phyloP scores from a whole-genome alignment of 2,113 vertebrate species.

The Tychaedon coryphoeus region DNA sequence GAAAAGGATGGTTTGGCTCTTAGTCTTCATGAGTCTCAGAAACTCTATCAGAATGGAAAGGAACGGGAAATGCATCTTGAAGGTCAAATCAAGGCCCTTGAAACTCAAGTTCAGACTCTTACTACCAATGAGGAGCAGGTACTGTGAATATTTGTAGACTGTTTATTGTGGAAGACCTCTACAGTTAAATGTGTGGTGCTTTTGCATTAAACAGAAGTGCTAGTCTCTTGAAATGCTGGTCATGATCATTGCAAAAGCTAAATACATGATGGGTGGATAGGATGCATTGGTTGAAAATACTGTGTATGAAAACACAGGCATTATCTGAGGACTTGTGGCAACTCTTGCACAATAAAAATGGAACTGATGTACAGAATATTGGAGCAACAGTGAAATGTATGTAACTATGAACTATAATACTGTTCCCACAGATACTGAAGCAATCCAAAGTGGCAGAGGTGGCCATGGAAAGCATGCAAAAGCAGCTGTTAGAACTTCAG shows the following conservation, averaged over 20 bases:
- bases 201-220: not conserved
- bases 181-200: not conserved
- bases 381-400: not conserved
- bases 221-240: not conserved
- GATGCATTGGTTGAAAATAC: not conserved
- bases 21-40: slow-evolving; percentile 85
- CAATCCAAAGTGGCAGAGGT: slow-evolving; percentile 85
- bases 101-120: slow-evolving; percentile 83
- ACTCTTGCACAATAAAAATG: not conserved
- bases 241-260: not conserved
- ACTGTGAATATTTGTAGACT: not conserved
- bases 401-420: not conserved
- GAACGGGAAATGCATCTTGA: slow-evolving; percentile 84
- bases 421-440: slow-evolving; percentile 77
- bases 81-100: slow-evolving; percentile 81
- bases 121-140: slow-evolving; percentile 85
- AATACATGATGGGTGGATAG: not conserved
- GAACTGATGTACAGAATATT: not conserved
- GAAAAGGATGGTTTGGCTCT: slow-evolving; percentile 88
- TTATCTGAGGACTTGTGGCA: not conserved
- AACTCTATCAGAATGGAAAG: slow-evolving; percentile 82
- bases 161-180: not conserved
- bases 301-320: not conserved
- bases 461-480: slow-evolving; percentile 88
- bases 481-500: slow-evolving; percentile 88